phyloP scores from a whole-genome alignment of 92 coral and sea anemone species.

The Heliopora coerulea region DNA sequence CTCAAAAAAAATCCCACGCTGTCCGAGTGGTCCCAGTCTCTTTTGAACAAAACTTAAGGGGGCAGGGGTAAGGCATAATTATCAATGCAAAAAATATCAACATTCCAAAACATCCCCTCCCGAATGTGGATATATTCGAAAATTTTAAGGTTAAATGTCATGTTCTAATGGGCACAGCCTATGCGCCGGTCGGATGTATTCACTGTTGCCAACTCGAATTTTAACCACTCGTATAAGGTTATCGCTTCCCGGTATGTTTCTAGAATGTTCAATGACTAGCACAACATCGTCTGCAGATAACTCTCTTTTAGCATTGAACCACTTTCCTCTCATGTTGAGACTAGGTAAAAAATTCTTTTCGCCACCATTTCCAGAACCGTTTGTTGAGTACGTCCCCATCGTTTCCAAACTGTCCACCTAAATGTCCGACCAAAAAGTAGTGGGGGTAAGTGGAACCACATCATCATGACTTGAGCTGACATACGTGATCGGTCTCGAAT shows the following conservation, averaged over 20 bases:
- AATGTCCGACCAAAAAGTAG: conserved; percentile 51
- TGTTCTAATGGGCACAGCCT: conserved; percentile 50
- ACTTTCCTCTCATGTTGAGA: conserved; percentile 40
- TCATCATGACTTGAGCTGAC: conserved; percentile 50
- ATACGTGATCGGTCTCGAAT: conserved; percentile 46
- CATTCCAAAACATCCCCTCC: no score
- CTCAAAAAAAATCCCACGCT: no score
- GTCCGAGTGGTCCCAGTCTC: no score
- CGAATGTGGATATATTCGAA: no score
- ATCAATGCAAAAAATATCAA: no score
- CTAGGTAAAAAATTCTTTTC: conserved; percentile 41
- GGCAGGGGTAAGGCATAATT: no score
- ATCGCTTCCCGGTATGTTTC: neutral
- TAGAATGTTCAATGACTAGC: conserved; percentile 29
- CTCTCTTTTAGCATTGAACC: conserved; percentile 26
- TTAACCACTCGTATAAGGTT: no score
- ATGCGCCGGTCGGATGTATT: conserved; percentile 55
- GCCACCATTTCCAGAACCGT: conserved; percentile 58
- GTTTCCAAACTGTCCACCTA: conserved; percentile 9
- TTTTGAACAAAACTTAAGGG: no score
- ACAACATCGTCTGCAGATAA: conserved; percentile 39
- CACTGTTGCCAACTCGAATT: no score
- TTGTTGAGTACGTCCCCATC: conserved; percentile 50
- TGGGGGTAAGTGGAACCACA: neutral
- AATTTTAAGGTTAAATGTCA: no score